phyloP scores from a whole-genome alignment of 2,888 invertebrate genomes.

The Acrobasis repandana region DNA sequence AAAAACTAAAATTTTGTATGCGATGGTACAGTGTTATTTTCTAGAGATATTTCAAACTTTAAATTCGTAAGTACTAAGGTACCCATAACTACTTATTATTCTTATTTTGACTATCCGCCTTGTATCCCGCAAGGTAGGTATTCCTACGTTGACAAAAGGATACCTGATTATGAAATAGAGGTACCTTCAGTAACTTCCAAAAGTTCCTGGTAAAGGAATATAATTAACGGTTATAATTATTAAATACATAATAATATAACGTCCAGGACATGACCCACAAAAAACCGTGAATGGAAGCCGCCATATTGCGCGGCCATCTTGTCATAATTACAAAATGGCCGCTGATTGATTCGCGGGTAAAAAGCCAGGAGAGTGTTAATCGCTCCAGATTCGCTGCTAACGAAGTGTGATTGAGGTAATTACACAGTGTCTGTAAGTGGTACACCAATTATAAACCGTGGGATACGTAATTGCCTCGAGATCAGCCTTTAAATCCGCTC shows the following conservation, averaged over 20 bases:
- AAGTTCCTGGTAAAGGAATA: not conserved
- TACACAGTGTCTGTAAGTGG: conserved; percentile 44
- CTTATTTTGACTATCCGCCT: no score
- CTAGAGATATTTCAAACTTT: no score
- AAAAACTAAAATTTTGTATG: no score
- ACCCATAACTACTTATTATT: no score
- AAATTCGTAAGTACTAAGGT: no score
- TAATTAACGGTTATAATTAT: conserved; percentile 6
- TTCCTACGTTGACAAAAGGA: no score
- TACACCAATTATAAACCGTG: conserved; percentile 44
- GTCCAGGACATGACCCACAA: conserved; percentile 35
- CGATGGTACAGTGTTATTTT: no score
- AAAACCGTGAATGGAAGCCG: conserved; percentile 55
- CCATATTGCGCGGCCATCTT: conserved; percentile 68
- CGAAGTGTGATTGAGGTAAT: conserved; percentile 72
- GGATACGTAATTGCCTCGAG: conserved; percentile 33
- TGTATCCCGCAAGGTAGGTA: no score
- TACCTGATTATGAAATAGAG: no score
- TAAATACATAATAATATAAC: conserved; percentile 21
- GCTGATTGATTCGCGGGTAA: conserved; percentile 64
- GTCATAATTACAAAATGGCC: conserved; percentile 72
- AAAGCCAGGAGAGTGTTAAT: conserved; percentile 67
- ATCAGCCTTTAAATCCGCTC: conserved; percentile 12
- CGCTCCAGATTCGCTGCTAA: conserved; percentile 70
- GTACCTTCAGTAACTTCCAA: not conserved